These are phyloP conservation scores for Hypotaenidia philippensis DNA, from an alignment of 2,797 vertebrate species.

Conservation along the genomic window DNA sequence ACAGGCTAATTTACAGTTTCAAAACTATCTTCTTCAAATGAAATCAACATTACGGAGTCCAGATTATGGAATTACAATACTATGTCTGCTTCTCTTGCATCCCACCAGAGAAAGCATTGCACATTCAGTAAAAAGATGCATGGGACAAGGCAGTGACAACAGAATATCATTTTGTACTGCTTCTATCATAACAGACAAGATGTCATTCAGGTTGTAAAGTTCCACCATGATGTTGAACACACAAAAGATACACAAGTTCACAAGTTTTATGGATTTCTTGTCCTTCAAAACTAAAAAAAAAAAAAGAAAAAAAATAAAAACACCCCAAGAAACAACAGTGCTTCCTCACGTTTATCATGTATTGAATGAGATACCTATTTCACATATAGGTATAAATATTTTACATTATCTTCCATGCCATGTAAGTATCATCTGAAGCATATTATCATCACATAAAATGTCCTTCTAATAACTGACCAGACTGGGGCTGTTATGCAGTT, in stretches of 20 bases:
- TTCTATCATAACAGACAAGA: neutral
- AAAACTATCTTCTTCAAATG: neutral
- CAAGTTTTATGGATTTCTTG: neutral
- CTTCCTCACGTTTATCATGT: neutral
- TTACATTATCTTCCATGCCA: neutral
- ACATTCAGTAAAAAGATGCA: rapidly evolving
- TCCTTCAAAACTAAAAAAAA: neutral
- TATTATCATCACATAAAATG: neutral
- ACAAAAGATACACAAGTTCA: neutral
- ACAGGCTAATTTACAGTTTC: neutral
- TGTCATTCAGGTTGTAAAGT: neutral
- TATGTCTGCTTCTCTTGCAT: neutral
- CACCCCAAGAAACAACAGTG: neutral
- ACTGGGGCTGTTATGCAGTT: neutral
- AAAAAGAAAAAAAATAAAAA: too few relatives aligned
- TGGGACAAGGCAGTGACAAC: neutral
- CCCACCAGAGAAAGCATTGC: neutral
- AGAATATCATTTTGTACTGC: neutral
- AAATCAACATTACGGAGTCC: neutral
- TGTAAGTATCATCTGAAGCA: neutral
- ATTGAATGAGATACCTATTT: neutral
- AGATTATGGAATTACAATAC: neutral
- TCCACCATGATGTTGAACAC: neutral
- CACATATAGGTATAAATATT: neutral
- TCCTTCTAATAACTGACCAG: neutral